phyloP scores from a whole-genome alignment of 2,797 vertebrate species.

The Pangasius krempfi region DNA sequence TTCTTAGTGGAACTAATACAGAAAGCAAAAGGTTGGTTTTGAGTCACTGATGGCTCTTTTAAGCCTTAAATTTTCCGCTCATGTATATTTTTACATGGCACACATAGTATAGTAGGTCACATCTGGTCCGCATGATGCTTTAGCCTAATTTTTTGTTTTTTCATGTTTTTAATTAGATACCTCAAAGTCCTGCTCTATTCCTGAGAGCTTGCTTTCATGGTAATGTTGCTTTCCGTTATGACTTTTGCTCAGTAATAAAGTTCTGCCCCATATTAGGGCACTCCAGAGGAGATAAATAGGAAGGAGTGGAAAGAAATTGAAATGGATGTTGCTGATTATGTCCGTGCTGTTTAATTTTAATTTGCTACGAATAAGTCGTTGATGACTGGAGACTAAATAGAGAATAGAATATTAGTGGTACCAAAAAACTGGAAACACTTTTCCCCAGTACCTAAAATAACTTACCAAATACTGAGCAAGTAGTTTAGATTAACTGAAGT shows the following conservation, averaged over 20 bases:
- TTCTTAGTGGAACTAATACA: neutral
- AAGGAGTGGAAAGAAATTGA: conserved; percentile 8
- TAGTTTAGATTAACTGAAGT: neutral
- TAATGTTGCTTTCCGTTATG: conserved; percentile 29
- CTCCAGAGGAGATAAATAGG: conserved; percentile 11
- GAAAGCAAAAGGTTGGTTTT: neutral
- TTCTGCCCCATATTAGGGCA: conserved; percentile 9
- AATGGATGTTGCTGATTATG: neutral
- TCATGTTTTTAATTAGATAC: conserved; percentile 33
- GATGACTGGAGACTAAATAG: neutral
- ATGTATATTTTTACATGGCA: conserved; percentile 20
- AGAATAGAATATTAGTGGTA: neutral
- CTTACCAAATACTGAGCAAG: neutral
- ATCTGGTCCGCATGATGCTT: conserved; percentile 14
- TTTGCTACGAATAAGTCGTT: neutral
- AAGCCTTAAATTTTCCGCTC: neutral
- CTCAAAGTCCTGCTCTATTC: conserved; percentile 14
- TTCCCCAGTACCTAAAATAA: neutral
- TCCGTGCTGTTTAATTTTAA: neutral
- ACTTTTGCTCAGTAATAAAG: conserved; percentile 26
- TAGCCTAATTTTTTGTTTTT: conserved; percentile 8
- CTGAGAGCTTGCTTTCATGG: conserved; percentile 10
- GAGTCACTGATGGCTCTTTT: neutral
- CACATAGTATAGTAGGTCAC: conserved; percentile 10
- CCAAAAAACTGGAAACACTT: neutral